Conservation (phyloP, 2,888 invertebrate species). For the Incurvaria masculella region DNA sequence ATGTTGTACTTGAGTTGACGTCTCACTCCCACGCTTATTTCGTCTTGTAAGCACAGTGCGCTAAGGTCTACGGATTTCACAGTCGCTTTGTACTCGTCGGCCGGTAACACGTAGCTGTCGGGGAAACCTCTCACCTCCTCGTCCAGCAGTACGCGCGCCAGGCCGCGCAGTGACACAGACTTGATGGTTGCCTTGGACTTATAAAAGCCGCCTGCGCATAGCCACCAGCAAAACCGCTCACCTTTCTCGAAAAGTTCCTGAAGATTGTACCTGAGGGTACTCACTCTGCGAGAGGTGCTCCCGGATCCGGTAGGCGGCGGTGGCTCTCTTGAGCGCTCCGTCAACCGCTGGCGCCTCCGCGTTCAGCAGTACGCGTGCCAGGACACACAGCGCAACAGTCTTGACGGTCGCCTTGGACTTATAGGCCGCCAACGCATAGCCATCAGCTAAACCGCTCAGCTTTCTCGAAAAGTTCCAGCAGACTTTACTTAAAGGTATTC, state of each 20-base stretch:
- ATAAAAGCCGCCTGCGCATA: conserved; percentile 63
- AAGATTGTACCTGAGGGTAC: conserved; percentile 17
- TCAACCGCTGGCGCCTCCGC: conserved; percentile 61
- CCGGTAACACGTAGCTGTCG: too few relatives aligned
- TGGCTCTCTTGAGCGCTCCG: conserved; percentile 68
- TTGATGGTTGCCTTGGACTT: conserved; percentile 64
- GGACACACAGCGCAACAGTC: conserved; percentile 60
- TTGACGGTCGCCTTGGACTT: conserved; percentile 64
- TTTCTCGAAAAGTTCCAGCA: conserved; percentile 35
- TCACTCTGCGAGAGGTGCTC: conserved; percentile 65
- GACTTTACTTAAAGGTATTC: conserved; percentile 23
- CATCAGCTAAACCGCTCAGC: conserved; percentile 72
- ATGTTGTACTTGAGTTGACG: too few relatives aligned
- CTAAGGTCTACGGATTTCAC: too few relatives aligned
- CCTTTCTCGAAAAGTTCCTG: conserved; percentile 42
- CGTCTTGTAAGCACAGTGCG: too few relatives aligned
- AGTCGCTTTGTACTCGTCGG: too few relatives aligned
- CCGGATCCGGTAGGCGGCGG: conserved; percentile 67
- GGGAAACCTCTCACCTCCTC: too few relatives aligned
- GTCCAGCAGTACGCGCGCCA: conserved; percentile 61
- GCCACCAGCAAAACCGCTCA: conserved; percentile 72
- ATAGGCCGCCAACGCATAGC: conserved; percentile 63
- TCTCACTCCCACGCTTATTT: too few relatives aligned
- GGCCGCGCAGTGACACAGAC: conserved; percentile 60
- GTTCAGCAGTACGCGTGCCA: conserved; percentile 61